phyloP scores from a whole-genome alignment of 2,888 invertebrate species.

The Torymus auratus region DNA sequence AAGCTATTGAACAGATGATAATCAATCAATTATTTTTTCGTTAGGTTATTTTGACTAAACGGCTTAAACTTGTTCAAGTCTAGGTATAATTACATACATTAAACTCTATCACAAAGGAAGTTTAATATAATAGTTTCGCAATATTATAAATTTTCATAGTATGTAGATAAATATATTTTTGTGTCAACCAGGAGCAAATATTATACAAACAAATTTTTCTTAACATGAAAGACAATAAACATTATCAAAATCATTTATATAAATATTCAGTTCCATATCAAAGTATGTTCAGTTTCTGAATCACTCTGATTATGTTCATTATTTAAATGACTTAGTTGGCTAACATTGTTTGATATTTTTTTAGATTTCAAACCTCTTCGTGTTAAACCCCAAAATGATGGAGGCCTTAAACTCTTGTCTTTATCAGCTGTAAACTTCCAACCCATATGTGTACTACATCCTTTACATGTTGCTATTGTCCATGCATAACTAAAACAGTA shows the following conservation, averaged over 20 bases:
- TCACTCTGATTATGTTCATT: slow-evolving; percentile 39
- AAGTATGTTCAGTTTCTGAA: slow-evolving; percentile 24
- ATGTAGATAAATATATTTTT: neutral
- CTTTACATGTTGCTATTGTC: slow-evolving; percentile 85
- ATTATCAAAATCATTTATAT: neutral
- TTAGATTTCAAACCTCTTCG: slow-evolving; percentile 76
- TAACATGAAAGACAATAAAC: slow-evolving; percentile 11
- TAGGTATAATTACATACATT: neutral
- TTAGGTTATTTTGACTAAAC: neutral
- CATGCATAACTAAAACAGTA: slow-evolving; percentile 84
- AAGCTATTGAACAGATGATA: neutral
- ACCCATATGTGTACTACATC: slow-evolving; percentile 85
- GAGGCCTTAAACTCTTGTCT: slow-evolving; percentile 80
- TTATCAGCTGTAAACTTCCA: slow-evolving; percentile 87
- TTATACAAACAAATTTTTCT: slow-evolving; percentile 10
- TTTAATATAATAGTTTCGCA: slow-evolving; percentile 9
- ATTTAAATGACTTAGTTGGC: slow-evolving; percentile 59
- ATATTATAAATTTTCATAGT: neutral
- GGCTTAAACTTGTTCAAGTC: neutral
- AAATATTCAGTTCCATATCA: neutral
- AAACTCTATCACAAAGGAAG: slow-evolving; percentile 7
- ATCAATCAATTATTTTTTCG: neutral
- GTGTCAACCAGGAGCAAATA: slow-evolving; percentile 14
- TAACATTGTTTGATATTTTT: slow-evolving; percentile 32
- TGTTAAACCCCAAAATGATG: slow-evolving; percentile 85